Conservation (phyloP, 2,797 vertebrate species). For the Sebastes vulpes region DNA sequence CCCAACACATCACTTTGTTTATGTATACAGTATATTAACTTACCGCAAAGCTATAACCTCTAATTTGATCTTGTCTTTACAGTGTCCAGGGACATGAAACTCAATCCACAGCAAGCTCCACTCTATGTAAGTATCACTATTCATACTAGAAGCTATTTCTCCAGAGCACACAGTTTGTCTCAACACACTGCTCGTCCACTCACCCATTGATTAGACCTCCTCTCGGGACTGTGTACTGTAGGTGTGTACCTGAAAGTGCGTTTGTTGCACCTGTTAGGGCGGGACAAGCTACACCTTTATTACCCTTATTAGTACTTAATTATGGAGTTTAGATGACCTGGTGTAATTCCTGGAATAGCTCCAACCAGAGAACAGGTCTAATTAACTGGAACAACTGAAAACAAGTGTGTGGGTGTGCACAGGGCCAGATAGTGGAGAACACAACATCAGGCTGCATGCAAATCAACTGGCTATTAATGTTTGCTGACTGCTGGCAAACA, state of each 20-base stretch:
- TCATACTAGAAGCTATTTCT: constrained; percentile 6
- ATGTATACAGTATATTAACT: background rate
- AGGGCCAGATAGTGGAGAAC: background rate
- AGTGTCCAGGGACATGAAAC: constrained; percentile 98
- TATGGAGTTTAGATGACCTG: constrained; percentile 6
- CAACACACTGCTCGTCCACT: background rate
- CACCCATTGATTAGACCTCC: background rate
- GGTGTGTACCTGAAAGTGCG: background rate
- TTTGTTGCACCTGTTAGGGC: constrained; percentile 17
- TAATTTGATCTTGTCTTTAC: constrained; percentile 75
- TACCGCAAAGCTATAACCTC: background rate
- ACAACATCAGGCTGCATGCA: background rate
- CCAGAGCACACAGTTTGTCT: background rate
- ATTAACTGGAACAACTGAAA: constrained; percentile 27
- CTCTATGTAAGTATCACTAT: constrained; percentile 93
- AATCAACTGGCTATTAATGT: background rate
- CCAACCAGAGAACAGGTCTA: background rate
- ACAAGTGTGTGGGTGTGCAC: background rate
- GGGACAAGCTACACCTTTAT: constrained; percentile 10
- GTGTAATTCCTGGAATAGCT: constrained; percentile 13
- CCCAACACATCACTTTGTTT: background rate
- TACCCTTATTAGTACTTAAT: background rate
- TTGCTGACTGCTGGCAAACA: background rate
- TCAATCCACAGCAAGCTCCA: constrained; percentile 97
- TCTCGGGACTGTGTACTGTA: background rate